phyloP scores from a whole-genome alignment of 2,797 vertebrate genomes.

The Numenius phaeopus region DNA sequence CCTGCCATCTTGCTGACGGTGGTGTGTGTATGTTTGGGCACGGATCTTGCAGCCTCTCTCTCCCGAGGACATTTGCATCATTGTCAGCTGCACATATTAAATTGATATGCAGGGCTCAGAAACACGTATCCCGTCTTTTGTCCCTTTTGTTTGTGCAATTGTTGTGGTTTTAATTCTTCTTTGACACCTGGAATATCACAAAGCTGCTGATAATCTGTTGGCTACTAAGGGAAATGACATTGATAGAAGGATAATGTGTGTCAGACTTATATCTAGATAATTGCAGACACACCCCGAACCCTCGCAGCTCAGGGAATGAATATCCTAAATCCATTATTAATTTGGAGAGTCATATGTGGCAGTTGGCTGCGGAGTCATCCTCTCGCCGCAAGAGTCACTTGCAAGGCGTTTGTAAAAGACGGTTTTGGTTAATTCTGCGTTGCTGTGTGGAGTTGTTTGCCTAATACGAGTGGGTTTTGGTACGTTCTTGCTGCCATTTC shows the following conservation, averaged over 20 bases:
- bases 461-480: not conserved
- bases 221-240: slow-evolving; percentile 61
- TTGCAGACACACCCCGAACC: slow-evolving; percentile 60
- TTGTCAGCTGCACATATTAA: slow-evolving; percentile 73
- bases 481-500: slow-evolving; percentile 25
- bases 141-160: slow-evolving; percentile 72
- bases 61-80: slow-evolving; percentile 69
- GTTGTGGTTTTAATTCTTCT: slow-evolving; percentile 71
- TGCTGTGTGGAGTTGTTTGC: not conserved
- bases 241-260: slow-evolving; percentile 66
- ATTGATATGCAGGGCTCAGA: slow-evolving; percentile 73
- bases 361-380: slow-evolving; percentile 5
- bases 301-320: slow-evolving; percentile 33
- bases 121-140: slow-evolving; percentile 64
- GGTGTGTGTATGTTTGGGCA: slow-evolving; percentile 64
- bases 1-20: slow-evolving; percentile 65
- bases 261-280: slow-evolving; percentile 59
- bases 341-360: slow-evolving; percentile 13
- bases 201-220: slow-evolving; percentile 74
- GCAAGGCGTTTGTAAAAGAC: not conserved
- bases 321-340: slow-evolving; percentile 60
- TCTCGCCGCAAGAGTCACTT: slow-evolving; percentile 16
- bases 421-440: not conserved
- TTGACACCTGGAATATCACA: slow-evolving; percentile 77
- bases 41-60: slow-evolving; percentile 60